A percentile compares a stretch with the other conserved stretches of the same genome.
phyloP scores from a whole-genome alignment of 2,797 vertebrate genomes.

The Potorous gilbertii region DNA sequence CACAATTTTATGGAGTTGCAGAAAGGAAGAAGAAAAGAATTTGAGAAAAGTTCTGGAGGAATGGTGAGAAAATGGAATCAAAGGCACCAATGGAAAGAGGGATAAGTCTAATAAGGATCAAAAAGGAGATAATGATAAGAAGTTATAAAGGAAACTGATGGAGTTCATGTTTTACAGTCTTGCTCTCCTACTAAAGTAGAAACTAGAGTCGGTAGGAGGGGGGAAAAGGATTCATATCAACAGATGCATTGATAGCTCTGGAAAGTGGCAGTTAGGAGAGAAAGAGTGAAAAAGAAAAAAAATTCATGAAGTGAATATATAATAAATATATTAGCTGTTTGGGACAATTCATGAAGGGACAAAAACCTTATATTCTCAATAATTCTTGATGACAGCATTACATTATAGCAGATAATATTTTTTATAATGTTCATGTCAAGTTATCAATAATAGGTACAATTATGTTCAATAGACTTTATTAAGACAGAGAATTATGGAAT shows the following conservation, averaged over 20 bases:
- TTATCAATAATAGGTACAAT: not conserved
- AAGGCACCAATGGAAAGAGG: not conserved
- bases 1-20: not conserved
- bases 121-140: not conserved
- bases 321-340: too few relatives aligned
- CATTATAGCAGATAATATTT: not conserved
- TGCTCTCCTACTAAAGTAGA: not conserved
- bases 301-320: fast-evolving
- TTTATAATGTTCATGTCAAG: not conserved
- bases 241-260: not conserved
- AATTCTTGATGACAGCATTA: not conserved
- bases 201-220: not conserved
- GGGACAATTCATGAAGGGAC: not conserved
- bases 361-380: not conserved
- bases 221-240: not conserved
- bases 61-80: not conserved
- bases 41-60: not conserved
- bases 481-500: not conserved
- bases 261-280: not conserved
- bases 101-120: not conserved
- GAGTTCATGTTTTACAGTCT: not conserved
- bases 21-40: not conserved
- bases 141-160: not conserved
- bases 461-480: not conserved
- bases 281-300: not conserved